Evolutionary conservation across 2,113 vertebrate species (phyloP).

Genomic region (Nerophis lumbriciformis): DNA sequence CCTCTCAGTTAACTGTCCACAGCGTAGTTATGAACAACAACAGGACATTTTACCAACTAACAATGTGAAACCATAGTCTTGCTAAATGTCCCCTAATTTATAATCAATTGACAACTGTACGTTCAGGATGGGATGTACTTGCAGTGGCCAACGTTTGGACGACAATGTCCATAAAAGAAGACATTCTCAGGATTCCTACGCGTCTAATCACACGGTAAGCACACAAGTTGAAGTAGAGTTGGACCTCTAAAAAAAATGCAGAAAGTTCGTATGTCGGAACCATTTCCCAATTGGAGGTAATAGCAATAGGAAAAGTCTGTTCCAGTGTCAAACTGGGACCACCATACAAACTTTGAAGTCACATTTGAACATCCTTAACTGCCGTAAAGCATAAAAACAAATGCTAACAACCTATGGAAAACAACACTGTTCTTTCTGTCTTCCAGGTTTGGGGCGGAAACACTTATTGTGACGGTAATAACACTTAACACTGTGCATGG

Average conservation of each 20-base stretch:
- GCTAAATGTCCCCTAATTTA: neutral
- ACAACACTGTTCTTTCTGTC: conserved; percentile 1
- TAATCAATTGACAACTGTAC: too few species aligned
- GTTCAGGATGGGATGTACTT: conserved; percentile 70
- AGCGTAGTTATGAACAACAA: neutral
- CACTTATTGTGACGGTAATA: conserved; percentile 28
- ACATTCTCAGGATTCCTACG: neutral
- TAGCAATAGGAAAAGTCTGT: too few species aligned
- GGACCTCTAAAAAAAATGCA: neutral
- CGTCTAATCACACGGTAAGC: conserved; percentile 46
- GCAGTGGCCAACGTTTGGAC: conserved; percentile 55
- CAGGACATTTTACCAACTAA: neutral
- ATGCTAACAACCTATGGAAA: too few species aligned
- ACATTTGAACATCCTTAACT: too few species aligned
- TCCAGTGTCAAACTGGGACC: too few species aligned
- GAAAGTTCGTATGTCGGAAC: too few species aligned
- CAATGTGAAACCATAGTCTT: neutral
- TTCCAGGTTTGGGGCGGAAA: conserved; percentile 36
- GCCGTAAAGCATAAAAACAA: too few species aligned
- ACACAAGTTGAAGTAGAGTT: neutral
- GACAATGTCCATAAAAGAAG: conserved; percentile 10
- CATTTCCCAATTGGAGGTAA: too few species aligned
- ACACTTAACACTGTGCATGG: neutral
- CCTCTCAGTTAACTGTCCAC: too few species aligned
- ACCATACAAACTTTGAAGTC: too few species aligned